phyloP scores from a whole-genome alignment of 2,888 invertebrate genomes.

The Nymphalis c-album region DNA sequence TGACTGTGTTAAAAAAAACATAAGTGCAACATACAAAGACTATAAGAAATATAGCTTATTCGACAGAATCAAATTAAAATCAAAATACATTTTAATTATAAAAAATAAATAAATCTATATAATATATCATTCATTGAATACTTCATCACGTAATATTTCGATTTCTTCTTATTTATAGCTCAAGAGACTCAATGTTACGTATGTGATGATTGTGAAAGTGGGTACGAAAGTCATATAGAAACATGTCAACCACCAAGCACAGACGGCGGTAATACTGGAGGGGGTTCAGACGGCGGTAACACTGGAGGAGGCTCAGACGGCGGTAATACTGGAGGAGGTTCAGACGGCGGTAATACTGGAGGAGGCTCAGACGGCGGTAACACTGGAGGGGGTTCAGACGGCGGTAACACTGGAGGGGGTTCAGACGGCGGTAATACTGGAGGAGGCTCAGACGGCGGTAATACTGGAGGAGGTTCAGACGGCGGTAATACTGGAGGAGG shows the following conservation, averaged over 20 bases:
- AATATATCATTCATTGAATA: no score
- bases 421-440: neutral
- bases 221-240: conserved; percentile 42
- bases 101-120: no score
- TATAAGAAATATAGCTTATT: no score
- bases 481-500: neutral
- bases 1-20: no score
- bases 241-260: conserved; percentile 44
- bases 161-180: conserved; percentile 41
- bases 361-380: neutral
- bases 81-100: no score
- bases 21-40: no score
- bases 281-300: neutral
- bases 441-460: neutral
- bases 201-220: conserved; percentile 51
- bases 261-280: neutral
- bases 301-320: neutral
- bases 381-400: neutral
- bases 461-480: neutral
- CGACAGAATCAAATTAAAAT: no score
- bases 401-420: neutral
- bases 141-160: neutral
- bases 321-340: neutral
- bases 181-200: conserved; percentile 56
- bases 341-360: conserved; percentile 3